These are phyloP conservation scores for Blastobasis adustella DNA, from an alignment of 2,888 invertebrate species.

Conservation along the genomic window DNA sequence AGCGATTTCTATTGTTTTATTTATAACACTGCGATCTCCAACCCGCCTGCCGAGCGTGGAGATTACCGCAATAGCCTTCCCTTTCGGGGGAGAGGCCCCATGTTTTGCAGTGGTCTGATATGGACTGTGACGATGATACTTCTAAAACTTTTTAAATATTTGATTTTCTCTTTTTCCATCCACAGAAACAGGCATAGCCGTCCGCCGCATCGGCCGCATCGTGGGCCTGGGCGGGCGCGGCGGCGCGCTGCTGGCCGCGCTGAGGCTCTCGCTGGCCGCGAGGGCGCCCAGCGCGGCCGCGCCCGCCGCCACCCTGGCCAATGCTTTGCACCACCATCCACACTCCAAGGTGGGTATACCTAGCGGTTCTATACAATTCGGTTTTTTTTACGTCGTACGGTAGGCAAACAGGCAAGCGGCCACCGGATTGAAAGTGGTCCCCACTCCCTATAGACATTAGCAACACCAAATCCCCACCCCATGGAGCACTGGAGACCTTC, in stretches of 20 bases:
- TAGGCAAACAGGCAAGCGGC: neutral
- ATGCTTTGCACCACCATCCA: conserved; percentile 53
- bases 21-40: too few species aligned
- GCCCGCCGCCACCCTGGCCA: conserved; percentile 16
- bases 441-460: neutral
- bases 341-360: conserved; percentile 24
- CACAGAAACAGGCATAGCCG: conserved; percentile 16
- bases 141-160: neutral
- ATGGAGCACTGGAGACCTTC: neutral
- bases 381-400: neutral
- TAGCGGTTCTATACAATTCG: neutral
- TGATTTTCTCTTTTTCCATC: neutral
- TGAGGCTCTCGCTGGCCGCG: conserved; percentile 21
- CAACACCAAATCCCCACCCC: neutral
- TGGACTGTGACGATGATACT: neutral
- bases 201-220: conserved; percentile 9
- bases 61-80: neutral
- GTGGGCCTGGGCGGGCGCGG: conserved; percentile 12
- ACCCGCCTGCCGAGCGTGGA: too few species aligned
- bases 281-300: conserved; percentile 17
- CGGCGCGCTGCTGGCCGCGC: conserved; percentile 23
- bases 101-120: neutral
- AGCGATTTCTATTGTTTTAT: too few species aligned
- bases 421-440: too few species aligned
- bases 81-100: conserved; percentile 6